Base-by-base conservation (phyloP, 1,140 invertebrate species). In the Listronotus oregonensis region DNA sequence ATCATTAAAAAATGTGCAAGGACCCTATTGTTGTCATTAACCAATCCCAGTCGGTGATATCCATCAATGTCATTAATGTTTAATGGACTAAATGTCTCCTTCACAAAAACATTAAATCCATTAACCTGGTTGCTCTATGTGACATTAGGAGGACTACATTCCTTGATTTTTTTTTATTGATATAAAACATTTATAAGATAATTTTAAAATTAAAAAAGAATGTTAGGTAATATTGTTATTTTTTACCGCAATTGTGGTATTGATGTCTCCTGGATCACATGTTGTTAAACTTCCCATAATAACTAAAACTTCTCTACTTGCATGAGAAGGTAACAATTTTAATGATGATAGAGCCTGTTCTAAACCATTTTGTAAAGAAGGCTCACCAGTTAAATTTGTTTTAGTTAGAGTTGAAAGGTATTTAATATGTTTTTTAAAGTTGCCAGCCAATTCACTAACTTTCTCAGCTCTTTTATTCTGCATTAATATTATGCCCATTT, bases 391-490 rank as follows among this genome's bases (percentile, higher is more conserved):
- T 43, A 89, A 78, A 7, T 79, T 67, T 4, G 86, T 82, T 69
- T 85, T 84, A 63, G 84, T 82, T 67, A 91, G 83, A 81, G 81
- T 76, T 71, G 84, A 82, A 0, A 88, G 68, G 39, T 81, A 85
- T 80, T 91, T 91, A 0, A 92, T 81, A 75, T 94, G n/a, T 74
- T 93, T 91, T 51, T 88, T 86, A 11, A 88, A 81, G 78, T 93
- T 95, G 73, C 95, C 95, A n/a, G 92, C 90, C 34, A 98, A n/a
- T 68, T 97, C 94, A 59, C 91, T 90, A 6, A 97, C 77, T 82
- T 92, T 95, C 77, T 99, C 96, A 14, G n/a, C 94, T 73, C 95
- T 84, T 81, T 98, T 98, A 74, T 97, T 97, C n/a, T 90, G 90
- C 59, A 96, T 93, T 11, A 89, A 81, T 70, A 99, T 92, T 49